phyloP scores from a whole-genome alignment of 2,797 vertebrate genomes.

The Vultur gryphus region DNA sequence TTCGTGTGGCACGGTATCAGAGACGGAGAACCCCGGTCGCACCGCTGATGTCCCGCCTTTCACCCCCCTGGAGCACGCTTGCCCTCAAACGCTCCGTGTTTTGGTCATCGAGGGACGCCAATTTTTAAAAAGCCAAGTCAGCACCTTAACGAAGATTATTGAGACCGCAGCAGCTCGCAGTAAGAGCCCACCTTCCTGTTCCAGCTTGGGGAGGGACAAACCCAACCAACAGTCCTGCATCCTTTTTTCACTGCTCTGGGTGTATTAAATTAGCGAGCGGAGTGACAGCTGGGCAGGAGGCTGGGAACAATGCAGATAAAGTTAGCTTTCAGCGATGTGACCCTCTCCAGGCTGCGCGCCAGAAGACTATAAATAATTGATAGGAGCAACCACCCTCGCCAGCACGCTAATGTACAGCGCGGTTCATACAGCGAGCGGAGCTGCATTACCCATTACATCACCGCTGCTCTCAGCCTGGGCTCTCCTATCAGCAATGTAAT shows the following conservation, averaged over 20 bases:
- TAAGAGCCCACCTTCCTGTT: background rate
- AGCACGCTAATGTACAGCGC: slow-evolving; percentile 74
- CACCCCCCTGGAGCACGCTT: background rate
- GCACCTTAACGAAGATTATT: background rate
- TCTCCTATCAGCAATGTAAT: slow-evolving; percentile 34
- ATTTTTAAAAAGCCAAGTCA: background rate
- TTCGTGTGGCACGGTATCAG: background rate
- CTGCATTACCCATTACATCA: slow-evolving; percentile 86
- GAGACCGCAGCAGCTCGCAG: background rate
- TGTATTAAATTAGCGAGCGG: slow-evolving; percentile 7
- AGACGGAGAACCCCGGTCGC: fast-evolving
- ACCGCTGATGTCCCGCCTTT: fast-evolving
- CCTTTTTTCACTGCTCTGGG: background rate
- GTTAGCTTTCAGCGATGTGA: slow-evolving; percentile 70
- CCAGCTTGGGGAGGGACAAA: background rate
- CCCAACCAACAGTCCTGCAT: background rate
- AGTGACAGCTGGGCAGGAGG: slow-evolving; percentile 62
- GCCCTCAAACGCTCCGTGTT: fast-evolving
- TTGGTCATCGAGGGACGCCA: background rate
- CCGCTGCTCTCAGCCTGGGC: background rate
- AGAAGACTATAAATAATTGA: slow-evolving; percentile 89
- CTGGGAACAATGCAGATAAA: slow-evolving; percentile 71
- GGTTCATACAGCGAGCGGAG: slow-evolving; percentile 70
- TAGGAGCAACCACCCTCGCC: slow-evolving; percentile 79
- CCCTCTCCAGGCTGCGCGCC: slow-evolving; percentile 70